Base-by-base conservation (phyloP, 2,888 invertebrate genomes). In the Papilio protenor region DNA sequence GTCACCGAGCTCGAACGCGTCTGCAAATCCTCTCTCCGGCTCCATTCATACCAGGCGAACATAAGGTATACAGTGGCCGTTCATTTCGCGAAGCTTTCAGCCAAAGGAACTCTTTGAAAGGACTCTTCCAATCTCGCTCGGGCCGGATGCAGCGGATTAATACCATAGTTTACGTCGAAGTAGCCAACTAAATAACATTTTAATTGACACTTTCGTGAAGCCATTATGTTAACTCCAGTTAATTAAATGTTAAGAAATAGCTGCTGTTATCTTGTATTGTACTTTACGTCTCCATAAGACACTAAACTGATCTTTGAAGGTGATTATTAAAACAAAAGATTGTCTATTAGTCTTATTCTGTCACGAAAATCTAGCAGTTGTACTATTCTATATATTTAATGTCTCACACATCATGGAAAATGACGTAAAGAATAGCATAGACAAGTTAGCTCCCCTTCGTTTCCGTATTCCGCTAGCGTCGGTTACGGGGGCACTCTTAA, bases 31-130 rank as follows among this genome's bases (percentile, higher is more conserved):
- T 78, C 79, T 79, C 83, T 79, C 76, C 75, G 80, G 77, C 80
- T 81, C 84, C 86, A 85, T 87, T 89, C 87, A 87, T 79, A 81
- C 81, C 80, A 76, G 61, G 76, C 81, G 79, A 80, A 83, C 85
- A 89, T 89, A 87, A 88, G 86, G 85, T 82, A 89, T 91, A 90
- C 90, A 89, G 84, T 83, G 70, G 77, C 81, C 82, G 82, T 82
- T 87, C 86, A 86, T 86, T 85, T 82, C 82, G 78, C 83, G 81
- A 83, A 81, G 84, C 87, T 87, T 89, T 90, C 87, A 87, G 82
- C 83, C 83, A 85, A 84, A 84, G 80, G 80, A 81, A 82, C 77
- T 81, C 86, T 77, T 78, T 89, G 85, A 90, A 86, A 85, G 86
- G 86, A 86, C 78, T 75, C 83, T 85, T 87, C 86, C 85, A 86